Base-by-base conservation (phyloP, 2,797 vertebrate genomes). In the Ctenosaura bakeri region DNA sequence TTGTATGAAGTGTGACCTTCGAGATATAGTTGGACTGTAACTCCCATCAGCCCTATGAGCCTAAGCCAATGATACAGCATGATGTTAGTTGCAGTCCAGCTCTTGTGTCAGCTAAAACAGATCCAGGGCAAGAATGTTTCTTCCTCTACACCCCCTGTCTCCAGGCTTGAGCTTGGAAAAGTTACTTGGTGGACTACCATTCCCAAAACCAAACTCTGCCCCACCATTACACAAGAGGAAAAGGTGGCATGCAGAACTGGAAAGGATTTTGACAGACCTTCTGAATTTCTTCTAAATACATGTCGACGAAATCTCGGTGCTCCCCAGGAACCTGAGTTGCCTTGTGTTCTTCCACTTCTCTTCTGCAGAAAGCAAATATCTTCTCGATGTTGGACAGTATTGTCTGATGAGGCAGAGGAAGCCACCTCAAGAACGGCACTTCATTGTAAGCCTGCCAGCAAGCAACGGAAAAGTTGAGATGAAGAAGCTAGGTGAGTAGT, bases 281-380 rank as follows among this genome's bases (percentile, higher is more conserved):
- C 81, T 96, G 89, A 9, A 94, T 85, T 83, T 96, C 96, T 5
- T 97, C 96, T 77, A 97, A 84, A 92, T 97, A 98, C 46, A 95
- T 94, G 83, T 97, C 97, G 12, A 95, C 94, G 78, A 97, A 95
- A 84, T 97, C 94, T 59, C 95, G 91, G 1, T 96, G 96, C 84
- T 97, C 81, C 76, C 93, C 95, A 46, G 94, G 92, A 73, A 95
- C 87, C 90, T 95, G 92, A 3, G 90, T 94, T 64, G 92, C 83
- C 92, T 96, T 97, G 92, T 89, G 96, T 2, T 96, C 92, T 26
- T 91, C 32, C 20, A 91, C 13, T 62, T 94, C 74, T 38, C 73
- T 90, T 83, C n/a, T 77, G 16, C 89, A 50, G 22, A 90, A 91
- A 24, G 59, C 85, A 89, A 91, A 80, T 2, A 91, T 4, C 42